Percentiles rank a stretch among this genome's conserved stretches.
phyloP scores from a whole-genome alignment of 2,888 invertebrate species.

The Apamea crenata region DNA sequence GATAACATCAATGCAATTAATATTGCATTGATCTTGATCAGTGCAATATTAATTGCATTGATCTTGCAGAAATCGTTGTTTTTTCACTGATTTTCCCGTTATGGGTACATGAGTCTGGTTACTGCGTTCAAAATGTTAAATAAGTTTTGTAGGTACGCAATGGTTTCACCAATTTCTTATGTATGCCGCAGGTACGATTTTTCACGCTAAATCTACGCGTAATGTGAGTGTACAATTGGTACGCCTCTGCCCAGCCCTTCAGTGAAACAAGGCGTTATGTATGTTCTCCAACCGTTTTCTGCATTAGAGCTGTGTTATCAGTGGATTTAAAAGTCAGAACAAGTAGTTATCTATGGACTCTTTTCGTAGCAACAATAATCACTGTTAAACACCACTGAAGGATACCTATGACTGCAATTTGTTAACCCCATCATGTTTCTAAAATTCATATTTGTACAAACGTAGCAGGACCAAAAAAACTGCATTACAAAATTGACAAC shows the following conservation, averaged over 20 bases:
- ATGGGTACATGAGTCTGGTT: not conserved
- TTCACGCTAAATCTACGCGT: not conserved
- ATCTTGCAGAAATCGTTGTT: conserved; percentile 20
- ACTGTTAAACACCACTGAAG: not conserved
- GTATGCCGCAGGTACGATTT: not conserved
- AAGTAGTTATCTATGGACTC: not conserved
- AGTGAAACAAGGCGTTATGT: not conserved
- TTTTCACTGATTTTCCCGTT: not conserved
- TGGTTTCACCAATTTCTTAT: not conserved
- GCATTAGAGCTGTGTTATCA: not conserved
- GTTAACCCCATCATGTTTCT: not conserved
- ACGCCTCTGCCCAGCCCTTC: not conserved
- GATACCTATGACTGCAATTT: not conserved
- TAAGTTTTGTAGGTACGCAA: not conserved
- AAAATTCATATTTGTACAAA: not conserved
- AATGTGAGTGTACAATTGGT: not conserved
- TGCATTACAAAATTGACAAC: not conserved
- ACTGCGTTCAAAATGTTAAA: not conserved
- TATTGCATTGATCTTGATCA: conserved; percentile 11
- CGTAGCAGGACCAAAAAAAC: not conserved
- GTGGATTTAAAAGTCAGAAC: not conserved
- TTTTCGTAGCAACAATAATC: not conserved
- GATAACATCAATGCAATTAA: not conserved
- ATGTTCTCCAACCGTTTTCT: too few relatives aligned
- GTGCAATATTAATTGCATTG: too few relatives aligned